Evolutionary conservation across 2,888 invertebrate species (phyloP).

Genomic region (Hartigia nigra): DNA sequence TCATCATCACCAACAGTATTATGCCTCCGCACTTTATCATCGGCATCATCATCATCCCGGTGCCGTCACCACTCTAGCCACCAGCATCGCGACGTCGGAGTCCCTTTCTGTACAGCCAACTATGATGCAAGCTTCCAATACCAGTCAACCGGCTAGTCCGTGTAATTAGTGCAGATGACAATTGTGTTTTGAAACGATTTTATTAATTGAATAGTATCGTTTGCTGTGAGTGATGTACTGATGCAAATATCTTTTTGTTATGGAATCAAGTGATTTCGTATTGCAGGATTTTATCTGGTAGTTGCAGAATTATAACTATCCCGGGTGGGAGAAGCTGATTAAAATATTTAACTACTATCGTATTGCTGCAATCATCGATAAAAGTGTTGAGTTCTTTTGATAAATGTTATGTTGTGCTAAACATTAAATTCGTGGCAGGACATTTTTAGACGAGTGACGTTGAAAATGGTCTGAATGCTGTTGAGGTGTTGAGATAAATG

Average conservation of each 20-base stretch:
- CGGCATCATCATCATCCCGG: conserved; percentile 57
- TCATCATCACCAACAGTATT: conserved; percentile 62
- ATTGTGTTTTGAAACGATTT: background rate
- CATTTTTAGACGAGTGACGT: background rate
- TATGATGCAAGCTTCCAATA: conserved; percentile 51
- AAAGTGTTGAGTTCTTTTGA: background rate
- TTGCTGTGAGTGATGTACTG: background rate
- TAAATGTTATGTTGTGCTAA: background rate
- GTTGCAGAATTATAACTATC: background rate
- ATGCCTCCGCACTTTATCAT: conserved; percentile 60
- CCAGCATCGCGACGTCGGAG: conserved; percentile 37
- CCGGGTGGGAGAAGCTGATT: background rate
- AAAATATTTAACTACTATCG: background rate
- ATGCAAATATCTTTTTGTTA: background rate
- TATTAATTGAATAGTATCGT: conserved; percentile 4
- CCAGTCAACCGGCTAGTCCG: conserved; percentile 54
- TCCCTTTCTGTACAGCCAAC: conserved; percentile 41
- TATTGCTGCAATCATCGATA: background rate
- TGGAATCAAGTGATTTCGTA: background rate
- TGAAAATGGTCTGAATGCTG: background rate
- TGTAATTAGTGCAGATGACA: conserved; percentile 42
- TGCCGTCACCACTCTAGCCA: conserved; percentile 21
- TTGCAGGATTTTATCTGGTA: background rate
- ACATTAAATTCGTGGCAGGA: background rate
- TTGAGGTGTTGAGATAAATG: background rate